These are phyloP conservation scores for Oscheius sp. DNA, from an alignment of 2,888 invertebrate species.

Conservation along the genomic window DNA sequence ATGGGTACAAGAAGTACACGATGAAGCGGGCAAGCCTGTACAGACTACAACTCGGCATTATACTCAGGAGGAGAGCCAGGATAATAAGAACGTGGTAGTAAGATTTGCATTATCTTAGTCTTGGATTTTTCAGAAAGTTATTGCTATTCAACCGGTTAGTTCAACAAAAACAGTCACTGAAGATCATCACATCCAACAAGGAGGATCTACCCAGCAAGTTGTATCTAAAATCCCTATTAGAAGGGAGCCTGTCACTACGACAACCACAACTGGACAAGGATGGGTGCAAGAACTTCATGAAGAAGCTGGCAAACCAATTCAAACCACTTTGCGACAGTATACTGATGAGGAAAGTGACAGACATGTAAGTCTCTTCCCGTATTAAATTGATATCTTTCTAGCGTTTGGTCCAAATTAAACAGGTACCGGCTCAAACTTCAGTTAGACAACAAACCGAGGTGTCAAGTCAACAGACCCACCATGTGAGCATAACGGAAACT, in stretches of 20 bases:
- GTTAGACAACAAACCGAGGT: constrained; percentile 14
- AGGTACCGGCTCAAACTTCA: constrained; percentile 10
- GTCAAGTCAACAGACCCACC: constrained; percentile 28
- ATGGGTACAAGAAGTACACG: constrained; percentile 45
- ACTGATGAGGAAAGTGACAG: constrained; percentile 20
- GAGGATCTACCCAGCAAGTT: constrained; percentile 8
- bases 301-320: constrained; percentile 30
- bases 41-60: constrained; percentile 24
- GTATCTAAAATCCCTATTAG: constrained; percentile 15
- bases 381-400: background rate
- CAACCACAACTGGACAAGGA: constrained; percentile 28
- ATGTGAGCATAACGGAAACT: constrained; percentile 36
- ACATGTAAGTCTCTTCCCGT: background rate
- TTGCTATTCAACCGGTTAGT: constrained; percentile 7
- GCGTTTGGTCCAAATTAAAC: constrained; percentile 16
- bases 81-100: constrained; percentile 9
- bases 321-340: constrained; percentile 22
- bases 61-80: constrained; percentile 17
- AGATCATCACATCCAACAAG: constrained; percentile 13
- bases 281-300: constrained; percentile 44
- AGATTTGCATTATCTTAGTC: background rate
- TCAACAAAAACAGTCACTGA: constrained; percentile 2
- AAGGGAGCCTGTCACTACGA: constrained; percentile 27
- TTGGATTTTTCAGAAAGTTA: constrained; percentile 2
- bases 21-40: constrained; percentile 26